Evolutionary conservation across 2,888 invertebrate genomes (phyloP).

Genomic region (Oxyteleia sp.): DNA sequence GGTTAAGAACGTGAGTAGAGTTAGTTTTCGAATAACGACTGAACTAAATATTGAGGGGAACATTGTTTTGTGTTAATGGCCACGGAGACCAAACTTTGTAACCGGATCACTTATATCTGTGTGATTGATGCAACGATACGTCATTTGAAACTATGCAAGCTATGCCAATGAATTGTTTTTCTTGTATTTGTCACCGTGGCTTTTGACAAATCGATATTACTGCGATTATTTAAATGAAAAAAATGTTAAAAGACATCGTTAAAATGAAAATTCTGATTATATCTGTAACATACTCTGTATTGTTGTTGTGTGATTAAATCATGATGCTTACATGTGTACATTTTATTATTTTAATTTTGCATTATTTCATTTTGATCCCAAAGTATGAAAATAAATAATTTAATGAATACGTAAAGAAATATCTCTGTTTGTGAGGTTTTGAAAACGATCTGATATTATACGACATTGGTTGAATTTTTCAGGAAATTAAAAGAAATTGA

Average conservation of each 20-base stretch:
- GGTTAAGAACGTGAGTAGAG: constrained; percentile 63
- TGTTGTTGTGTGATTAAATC: constrained; percentile 87
- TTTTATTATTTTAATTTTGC: constrained; percentile 7
- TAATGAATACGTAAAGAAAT: too few species aligned
- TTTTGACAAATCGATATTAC: constrained; percentile 62
- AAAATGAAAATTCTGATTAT: constrained; percentile 84
- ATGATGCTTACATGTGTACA: constrained; percentile 79
- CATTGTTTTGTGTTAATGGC: constrained; percentile 53
- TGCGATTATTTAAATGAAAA: constrained; percentile 67
- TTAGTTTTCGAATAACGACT: constrained; percentile 64
- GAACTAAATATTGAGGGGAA: constrained; percentile 32
- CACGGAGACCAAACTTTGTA: constrained; percentile 43
- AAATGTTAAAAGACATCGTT: constrained; percentile 83
- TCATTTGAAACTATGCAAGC: constrained; percentile 19
- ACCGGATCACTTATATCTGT: constrained; percentile 21
- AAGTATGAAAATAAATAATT: too few species aligned
- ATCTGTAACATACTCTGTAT: constrained; percentile 87
- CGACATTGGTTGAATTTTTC: too few species aligned
- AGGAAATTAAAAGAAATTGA: too few species aligned
- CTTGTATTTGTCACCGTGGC: constrained; percentile 49
- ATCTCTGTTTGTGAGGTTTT: too few species aligned
- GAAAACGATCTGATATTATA: too few species aligned
- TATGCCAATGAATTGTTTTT: constrained; percentile 43
- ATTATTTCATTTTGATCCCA: background rate
- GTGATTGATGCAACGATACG: constrained; percentile 56